Conservation (phyloP, 2,888 invertebrate species). For the Ditula angustiorana region DNA sequence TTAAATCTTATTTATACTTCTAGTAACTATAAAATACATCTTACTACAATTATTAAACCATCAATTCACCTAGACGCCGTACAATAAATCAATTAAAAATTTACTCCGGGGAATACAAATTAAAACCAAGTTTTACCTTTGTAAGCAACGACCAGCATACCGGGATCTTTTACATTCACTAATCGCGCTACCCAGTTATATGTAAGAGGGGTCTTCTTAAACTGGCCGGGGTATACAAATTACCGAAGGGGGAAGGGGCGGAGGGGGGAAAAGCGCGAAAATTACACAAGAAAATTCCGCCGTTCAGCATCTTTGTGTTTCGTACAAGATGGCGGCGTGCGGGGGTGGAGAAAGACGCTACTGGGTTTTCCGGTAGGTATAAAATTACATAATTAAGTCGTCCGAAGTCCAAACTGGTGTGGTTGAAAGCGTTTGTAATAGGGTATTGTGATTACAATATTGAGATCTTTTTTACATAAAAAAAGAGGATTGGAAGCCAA, state of each 20-base stretch:
- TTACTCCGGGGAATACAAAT: slow-evolving; percentile 59
- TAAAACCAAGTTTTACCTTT: slow-evolving; percentile 51
- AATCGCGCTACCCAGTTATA: background rate
- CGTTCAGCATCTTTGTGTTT: slow-evolving; percentile 85
- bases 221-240: slow-evolving; percentile 58
- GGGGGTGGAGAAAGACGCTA: slow-evolving; percentile 43
- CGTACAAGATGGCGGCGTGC: slow-evolving; percentile 79
- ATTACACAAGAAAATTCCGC: slow-evolving; percentile 85
- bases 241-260: slow-evolving; percentile 58
- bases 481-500: too few species aligned
- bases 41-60: slow-evolving; percentile 40
- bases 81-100: slow-evolving; percentile 65
- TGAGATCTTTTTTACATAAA: too few species aligned
- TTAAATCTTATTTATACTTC: too few species aligned
- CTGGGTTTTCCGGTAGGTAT: background rate
- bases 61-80: slow-evolving; percentile 46
- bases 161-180: slow-evolving; percentile 45
- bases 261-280: slow-evolving; percentile 80
- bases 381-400: too few species aligned
- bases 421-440: too few species aligned
- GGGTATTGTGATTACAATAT: too few species aligned
- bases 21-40: too few species aligned
- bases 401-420: too few species aligned
- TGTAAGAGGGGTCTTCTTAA: slow-evolving; percentile 42
- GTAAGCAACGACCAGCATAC: slow-evolving; percentile 45